Percentiles rank a stretch among this genome's conserved stretches.
phyloP scores from a whole-genome alignment of 2,113 vertebrate genomes.

The Corydoras maculifer region DNA sequence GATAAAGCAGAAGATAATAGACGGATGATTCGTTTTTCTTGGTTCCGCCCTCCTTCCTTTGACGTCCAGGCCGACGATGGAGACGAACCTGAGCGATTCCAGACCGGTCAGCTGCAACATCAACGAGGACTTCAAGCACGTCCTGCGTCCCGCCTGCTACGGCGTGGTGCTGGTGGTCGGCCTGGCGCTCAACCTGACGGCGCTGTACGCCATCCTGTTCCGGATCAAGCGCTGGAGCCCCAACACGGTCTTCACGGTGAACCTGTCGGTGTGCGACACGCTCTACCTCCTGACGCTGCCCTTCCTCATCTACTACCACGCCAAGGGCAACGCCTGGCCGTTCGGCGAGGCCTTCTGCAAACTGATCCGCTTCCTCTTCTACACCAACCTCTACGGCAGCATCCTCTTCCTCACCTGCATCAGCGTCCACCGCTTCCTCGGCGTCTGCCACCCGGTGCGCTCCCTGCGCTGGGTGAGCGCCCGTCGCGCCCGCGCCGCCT shows the following conservation, averaged over 20 bases:
- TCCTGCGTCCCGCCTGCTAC: slow-evolving; percentile 84
- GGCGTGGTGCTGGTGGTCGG: slow-evolving; percentile 80
- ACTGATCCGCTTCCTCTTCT: slow-evolving; percentile 90
- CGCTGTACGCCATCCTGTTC: slow-evolving; percentile 81
- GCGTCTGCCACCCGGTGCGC: slow-evolving; percentile 78
- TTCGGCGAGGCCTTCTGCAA: slow-evolving; percentile 83
- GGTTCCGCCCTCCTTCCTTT: no score
- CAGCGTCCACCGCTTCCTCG: slow-evolving; percentile 85
- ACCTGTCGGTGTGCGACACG: slow-evolving; percentile 81
- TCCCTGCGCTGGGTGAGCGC: slow-evolving; percentile 79
- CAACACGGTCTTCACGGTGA: slow-evolving; percentile 92
- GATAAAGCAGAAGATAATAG: no score
- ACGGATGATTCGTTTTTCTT: no score
- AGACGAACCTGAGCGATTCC: no score
- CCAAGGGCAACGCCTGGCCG: slow-evolving; percentile 82
- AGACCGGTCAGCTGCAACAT: slow-evolving; percentile 61
- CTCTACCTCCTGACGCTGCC: slow-evolving; percentile 88
- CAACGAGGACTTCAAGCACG: slow-evolving; percentile 83
- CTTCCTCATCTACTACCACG: slow-evolving; percentile 87
- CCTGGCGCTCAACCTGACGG: slow-evolving; percentile 74
- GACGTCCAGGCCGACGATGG: no score
- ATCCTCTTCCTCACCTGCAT: slow-evolving; percentile 94
- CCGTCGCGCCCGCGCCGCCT: slow-evolving; percentile 71
- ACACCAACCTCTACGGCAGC: slow-evolving; percentile 90
- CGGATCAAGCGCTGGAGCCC: slow-evolving; percentile 84